Evolutionary conservation across 1,140 invertebrate genomes (phyloP).

Genomic region (Elymnias hypermnestra): DNA sequence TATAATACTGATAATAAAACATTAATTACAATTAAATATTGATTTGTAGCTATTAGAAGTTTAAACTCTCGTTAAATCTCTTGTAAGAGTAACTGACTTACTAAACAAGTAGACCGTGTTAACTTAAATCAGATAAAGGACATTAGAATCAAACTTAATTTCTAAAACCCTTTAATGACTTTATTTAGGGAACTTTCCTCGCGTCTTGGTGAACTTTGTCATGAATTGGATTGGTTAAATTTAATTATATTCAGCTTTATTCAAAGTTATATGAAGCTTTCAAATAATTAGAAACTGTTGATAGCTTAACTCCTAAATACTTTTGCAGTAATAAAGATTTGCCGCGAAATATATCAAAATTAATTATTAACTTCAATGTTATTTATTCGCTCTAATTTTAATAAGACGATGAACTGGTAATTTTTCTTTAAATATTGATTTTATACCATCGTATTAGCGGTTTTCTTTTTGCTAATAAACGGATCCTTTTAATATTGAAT

Average conservation of each 20-base stretch:
- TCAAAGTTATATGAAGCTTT: slow-evolving; percentile 2
- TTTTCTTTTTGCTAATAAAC: too few species aligned
- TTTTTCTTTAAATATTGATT: too few species aligned
- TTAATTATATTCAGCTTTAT: slow-evolving; percentile 2
- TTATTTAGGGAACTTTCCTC: slow-evolving; percentile 1
- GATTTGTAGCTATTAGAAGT: background rate
- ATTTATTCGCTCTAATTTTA: too few species aligned
- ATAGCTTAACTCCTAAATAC: too few species aligned
- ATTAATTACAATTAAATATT: background rate
- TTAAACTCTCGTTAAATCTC: background rate
- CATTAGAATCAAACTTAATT: slow-evolving; percentile 9
- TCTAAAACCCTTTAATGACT: slow-evolving; percentile 6
- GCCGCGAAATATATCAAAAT: too few species aligned
- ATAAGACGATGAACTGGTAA: too few species aligned
- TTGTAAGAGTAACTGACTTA: background rate
- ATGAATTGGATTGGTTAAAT: slow-evolving; percentile 2
- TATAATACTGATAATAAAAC: background rate
- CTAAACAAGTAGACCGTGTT: background rate
- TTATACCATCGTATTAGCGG: too few species aligned
- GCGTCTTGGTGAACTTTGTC: slow-evolving; percentile 1
- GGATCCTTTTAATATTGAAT: too few species aligned
- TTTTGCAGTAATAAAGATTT: too few species aligned
- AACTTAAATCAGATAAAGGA: slow-evolving; percentile 8
- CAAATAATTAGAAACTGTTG: background rate
- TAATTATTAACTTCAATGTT: too few species aligned